These are phyloP conservation scores for Osedax frankpressi DNA, from an alignment of 2,888 invertebrate genomes.

Conservation along the genomic window DNA sequence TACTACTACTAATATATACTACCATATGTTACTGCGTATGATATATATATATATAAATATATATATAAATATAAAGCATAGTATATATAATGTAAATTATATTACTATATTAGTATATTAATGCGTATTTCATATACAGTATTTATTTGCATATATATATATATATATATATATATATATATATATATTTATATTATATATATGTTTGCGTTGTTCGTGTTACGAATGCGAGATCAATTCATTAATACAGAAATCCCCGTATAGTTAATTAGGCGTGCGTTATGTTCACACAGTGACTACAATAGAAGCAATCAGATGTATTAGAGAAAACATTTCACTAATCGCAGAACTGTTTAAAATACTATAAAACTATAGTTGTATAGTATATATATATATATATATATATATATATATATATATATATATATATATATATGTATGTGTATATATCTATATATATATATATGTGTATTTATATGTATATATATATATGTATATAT, in stretches of 20 bases:
- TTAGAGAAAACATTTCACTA: too few species aligned
- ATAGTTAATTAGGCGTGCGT: too few species aligned
- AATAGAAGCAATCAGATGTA: too few species aligned
- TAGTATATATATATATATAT: not conserved
- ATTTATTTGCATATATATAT: not conserved
- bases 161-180: not conserved
- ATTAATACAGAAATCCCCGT: too few species aligned
- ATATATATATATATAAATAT: not conserved
- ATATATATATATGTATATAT: not conserved
- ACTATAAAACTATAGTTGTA: not conserved
- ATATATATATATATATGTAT: not conserved
- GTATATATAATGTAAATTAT: not conserved
- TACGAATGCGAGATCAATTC: too few species aligned
- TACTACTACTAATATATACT: too few species aligned
- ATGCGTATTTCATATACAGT: not conserved
- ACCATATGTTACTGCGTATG: too few species aligned
- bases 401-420: not conserved
- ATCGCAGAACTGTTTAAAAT: too few species aligned
- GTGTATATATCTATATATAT: not conserved
- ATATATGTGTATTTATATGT: not conserved
- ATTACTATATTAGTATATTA: not conserved
- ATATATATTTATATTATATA: not conserved
- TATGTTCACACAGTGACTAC: too few species aligned
- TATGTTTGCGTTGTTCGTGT: too few species aligned
- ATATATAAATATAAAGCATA: not conserved